Evolutionary conservation across 2,888 invertebrate species (phyloP).

Genomic region (Xanthia icteritia): DNA sequence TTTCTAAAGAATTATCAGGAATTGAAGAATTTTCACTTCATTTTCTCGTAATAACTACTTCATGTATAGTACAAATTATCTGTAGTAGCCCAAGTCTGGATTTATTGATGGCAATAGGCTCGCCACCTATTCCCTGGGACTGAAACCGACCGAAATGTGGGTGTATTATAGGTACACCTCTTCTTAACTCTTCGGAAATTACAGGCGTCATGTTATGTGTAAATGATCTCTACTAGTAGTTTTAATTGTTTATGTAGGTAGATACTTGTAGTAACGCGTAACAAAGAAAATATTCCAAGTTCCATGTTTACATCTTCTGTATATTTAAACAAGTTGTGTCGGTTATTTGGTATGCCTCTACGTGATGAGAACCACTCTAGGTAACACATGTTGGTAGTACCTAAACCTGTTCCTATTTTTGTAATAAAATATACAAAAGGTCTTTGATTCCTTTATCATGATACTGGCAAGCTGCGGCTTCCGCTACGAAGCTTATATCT

Average conservation of each 20-base stretch:
- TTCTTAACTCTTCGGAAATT: neutral
- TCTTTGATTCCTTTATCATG: slow-evolving; percentile 39
- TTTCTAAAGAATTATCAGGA: slow-evolving; percentile 19
- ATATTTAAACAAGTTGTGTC: slow-evolving; percentile 42
- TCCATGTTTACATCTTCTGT: slow-evolving; percentile 10
- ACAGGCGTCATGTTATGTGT: too few species aligned
- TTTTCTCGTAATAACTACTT: neutral
- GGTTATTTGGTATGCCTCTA: slow-evolving; percentile 17
- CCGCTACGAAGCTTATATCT: neutral
- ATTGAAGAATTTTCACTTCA: neutral
- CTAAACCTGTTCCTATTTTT: slow-evolving; percentile 37
- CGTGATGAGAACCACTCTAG: slow-evolving; percentile 32
- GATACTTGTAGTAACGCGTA: neutral
- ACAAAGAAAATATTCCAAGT: slow-evolving; percentile 31
- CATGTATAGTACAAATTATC: neutral
- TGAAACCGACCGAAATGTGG: neutral
- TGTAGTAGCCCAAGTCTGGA: too few species aligned
- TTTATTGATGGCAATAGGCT: neutral
- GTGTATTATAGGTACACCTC: too few species aligned
- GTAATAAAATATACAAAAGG: slow-evolving; percentile 24
- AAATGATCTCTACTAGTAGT: neutral
- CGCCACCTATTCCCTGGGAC: too few species aligned
- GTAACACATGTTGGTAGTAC: slow-evolving; percentile 17
- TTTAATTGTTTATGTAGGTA: neutral
- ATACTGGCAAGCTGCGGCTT: neutral